phyloP scores from a whole-genome alignment of 2,888 invertebrate species.

The Spicauda simplicius region DNA sequence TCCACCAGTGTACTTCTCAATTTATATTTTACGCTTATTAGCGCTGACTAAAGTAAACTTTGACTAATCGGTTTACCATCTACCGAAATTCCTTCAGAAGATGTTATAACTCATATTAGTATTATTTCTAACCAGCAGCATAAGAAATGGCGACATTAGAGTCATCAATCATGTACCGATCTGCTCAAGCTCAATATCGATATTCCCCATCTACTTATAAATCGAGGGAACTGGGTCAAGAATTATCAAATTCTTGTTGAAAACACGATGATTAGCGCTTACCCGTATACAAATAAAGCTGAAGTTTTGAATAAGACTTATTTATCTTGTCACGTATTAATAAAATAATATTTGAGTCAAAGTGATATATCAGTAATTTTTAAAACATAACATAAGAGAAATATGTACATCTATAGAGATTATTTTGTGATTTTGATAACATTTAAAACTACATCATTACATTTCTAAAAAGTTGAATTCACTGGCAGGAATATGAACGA shows the following conservation, averaged over 20 bases:
- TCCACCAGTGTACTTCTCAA: no score
- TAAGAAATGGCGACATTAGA: conserved; percentile 33
- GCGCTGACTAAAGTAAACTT: no score
- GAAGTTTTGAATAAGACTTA: not conserved
- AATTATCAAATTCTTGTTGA: conserved; percentile 3
- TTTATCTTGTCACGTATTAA: not conserved
- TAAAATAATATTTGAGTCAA: not conserved
- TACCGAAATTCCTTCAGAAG: not conserved
- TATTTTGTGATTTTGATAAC: no score
- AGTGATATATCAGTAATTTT: no score
- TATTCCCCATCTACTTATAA: conserved; percentile 13
- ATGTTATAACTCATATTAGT: not conserved
- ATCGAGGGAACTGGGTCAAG: conserved; percentile 20
- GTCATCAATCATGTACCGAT: conserved; percentile 61
- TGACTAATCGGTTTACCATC: no score
- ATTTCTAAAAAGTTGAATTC: no score
- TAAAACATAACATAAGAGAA: no score
- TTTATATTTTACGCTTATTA: no score
- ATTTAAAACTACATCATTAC: no score
- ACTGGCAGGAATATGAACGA: no score
- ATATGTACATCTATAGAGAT: no score
- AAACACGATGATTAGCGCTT: not conserved
- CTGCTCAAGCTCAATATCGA: conserved; percentile 31
- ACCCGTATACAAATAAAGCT: not conserved
- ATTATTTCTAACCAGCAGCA: not conserved